Conservation (phyloP, 64 coral and sea anemone species). For the Porites lutea region DNA sequence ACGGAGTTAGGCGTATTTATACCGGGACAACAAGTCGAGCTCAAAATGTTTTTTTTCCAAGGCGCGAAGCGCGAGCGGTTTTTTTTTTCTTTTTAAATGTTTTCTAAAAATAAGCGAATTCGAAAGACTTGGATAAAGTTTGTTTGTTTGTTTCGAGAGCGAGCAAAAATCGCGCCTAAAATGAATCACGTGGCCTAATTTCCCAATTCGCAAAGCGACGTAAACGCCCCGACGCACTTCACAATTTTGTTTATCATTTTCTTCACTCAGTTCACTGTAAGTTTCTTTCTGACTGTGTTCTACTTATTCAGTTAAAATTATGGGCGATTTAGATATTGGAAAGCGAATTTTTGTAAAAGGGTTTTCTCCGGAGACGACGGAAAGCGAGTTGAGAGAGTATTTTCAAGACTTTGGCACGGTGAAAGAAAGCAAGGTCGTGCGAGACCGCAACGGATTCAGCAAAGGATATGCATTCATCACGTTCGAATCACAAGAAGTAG, state of each 20-base stretch:
- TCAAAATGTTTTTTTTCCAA: too few species aligned
- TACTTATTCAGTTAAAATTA: conserved; percentile 4
- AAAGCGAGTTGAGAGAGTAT: conserved; percentile 91
- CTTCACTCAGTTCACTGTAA: conserved; percentile 12
- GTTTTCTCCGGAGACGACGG: conserved; percentile 94
- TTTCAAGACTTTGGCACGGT: conserved; percentile 94
- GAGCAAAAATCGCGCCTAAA: background rate
- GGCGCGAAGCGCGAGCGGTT: too few species aligned
- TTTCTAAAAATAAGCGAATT: too few species aligned
- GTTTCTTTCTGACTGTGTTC: conserved; percentile 5
- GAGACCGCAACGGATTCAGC: conserved; percentile 87
- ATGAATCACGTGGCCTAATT: background rate
- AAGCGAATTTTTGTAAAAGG: conserved; percentile 99
- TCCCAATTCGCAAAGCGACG: conserved; percentile 42
- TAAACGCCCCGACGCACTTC: background rate
- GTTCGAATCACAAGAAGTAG: conserved; percentile 94
- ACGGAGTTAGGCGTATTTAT: too few species aligned
- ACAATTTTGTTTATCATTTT: background rate
- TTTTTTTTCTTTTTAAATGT: too few species aligned
- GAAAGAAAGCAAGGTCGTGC: conserved; percentile 94
- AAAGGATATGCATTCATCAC: conserved; percentile 98
- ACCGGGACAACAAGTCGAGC: too few species aligned
- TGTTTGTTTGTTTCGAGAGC: too few species aligned
- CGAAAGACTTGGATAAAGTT: too few species aligned
- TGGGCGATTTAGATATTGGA: conserved; percentile 89